phyloP scores from a whole-genome alignment of 2,888 invertebrate species.

The Busseola fusca region DNA sequence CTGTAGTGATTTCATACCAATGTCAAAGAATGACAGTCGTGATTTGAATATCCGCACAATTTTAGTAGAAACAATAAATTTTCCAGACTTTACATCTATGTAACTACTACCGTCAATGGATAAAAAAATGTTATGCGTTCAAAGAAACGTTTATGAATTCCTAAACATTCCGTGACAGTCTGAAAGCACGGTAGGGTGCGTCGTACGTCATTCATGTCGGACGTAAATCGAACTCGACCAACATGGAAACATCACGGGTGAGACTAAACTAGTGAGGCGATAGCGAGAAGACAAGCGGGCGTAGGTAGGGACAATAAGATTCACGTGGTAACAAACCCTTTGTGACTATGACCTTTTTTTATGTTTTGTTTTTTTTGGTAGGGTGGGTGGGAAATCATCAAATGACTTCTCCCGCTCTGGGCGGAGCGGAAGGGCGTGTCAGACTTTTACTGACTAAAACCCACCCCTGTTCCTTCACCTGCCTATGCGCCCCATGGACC shows the following conservation, averaged over 20 bases:
- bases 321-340: not conserved
- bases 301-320: not conserved
- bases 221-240: constrained; percentile 22
- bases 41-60: not conserved
- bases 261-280: not conserved
- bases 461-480: no score
- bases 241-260: constrained; percentile 10
- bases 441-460: no score
- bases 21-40: not conserved
- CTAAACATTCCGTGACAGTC: constrained; percentile 18
- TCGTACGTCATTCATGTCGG: constrained; percentile 21
- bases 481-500: no score
- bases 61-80: not conserved
- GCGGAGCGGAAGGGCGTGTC: no score
- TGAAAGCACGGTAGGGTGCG: constrained; percentile 16
- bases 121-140: not conserved
- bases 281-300: not conserved
- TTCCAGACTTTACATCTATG: not conserved
- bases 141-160: constrained; percentile 2
- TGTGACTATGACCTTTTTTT: not conserved
- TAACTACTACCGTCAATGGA: not conserved
- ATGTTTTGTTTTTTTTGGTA: no score
- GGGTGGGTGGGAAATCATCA: no score
- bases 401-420: no score
- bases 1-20: not conserved